Conservation (phyloP, 2,888 invertebrate genomes). For the Synanthedon andrenaeformis region DNA sequence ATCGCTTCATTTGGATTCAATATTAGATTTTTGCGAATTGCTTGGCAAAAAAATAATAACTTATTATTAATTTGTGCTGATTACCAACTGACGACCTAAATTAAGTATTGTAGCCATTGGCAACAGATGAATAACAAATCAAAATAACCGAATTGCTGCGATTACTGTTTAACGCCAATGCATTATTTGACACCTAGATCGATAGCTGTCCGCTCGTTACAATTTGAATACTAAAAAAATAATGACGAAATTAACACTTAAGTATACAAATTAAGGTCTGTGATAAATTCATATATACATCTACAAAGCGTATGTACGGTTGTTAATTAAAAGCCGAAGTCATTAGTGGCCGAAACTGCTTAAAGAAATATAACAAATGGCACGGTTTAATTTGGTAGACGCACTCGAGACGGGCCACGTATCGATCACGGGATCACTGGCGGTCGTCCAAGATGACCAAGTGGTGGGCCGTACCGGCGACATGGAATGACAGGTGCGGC, state of each 20-base stretch:
- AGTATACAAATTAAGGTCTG: not conserved
- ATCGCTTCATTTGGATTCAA: too few relatives aligned
- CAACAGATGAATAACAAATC: too few relatives aligned
- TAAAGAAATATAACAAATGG: constrained; percentile 63
- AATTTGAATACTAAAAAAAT: too few relatives aligned
- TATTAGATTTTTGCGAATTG: too few relatives aligned
- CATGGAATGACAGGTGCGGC: constrained; percentile 63
- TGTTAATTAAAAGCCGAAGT: constrained; percentile 15
- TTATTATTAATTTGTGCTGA: too few relatives aligned
- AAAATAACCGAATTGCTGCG: too few relatives aligned
- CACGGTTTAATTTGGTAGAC: constrained; percentile 68
- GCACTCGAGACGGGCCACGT: constrained; percentile 56
- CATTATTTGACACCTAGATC: too few relatives aligned
- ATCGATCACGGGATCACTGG: constrained; percentile 62
- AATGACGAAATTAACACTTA: not conserved
- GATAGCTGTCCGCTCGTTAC: too few relatives aligned
- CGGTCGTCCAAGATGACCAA: constrained; percentile 58
- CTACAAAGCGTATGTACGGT: constrained; percentile 1
- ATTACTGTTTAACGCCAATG: too few relatives aligned
- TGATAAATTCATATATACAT: not conserved
- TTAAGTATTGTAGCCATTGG: too few relatives aligned
- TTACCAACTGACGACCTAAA: too few relatives aligned
- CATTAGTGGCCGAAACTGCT: constrained; percentile 52
- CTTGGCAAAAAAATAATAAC: too few relatives aligned
- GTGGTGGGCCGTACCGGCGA: constrained; percentile 63